Conservation (phyloP, 2,113 vertebrate species). For the Neopipo cinnamomea region DNA sequence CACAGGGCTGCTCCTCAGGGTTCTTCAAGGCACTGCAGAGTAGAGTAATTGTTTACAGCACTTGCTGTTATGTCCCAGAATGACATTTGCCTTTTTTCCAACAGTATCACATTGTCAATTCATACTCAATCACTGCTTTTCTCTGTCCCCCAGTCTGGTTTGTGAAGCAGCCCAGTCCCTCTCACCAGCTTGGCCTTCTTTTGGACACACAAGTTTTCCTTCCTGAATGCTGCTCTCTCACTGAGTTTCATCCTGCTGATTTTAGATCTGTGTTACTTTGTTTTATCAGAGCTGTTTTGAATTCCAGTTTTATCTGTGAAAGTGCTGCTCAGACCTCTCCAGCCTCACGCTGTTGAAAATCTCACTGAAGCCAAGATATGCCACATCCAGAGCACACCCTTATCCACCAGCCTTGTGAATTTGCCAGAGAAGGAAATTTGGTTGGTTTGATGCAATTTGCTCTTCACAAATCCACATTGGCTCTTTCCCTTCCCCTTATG, state of each 20-base stretch:
- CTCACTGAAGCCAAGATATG: not conserved
- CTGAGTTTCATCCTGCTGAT: not conserved
- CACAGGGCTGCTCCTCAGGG: not conserved
- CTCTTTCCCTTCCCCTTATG: not conserved
- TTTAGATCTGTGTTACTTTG: not conserved
- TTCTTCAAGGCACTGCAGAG: not conserved
- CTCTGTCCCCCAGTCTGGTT: not conserved
- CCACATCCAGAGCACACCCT: not conserved
- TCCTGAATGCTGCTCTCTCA: not conserved
- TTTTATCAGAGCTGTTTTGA: not conserved
- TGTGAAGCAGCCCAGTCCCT: not conserved
- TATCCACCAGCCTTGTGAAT: not conserved
- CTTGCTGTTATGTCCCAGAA: constrained; percentile 18
- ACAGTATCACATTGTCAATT: constrained; percentile 40
- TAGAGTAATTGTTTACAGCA: not conserved
- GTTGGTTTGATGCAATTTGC: not conserved
- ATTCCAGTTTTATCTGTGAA: not conserved
- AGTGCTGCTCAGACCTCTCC: not conserved
- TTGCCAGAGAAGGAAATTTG: not conserved
- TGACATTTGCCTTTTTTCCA: constrained; percentile 48
- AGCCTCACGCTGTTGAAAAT: not conserved
- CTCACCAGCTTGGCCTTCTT: not conserved
- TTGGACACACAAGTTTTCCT: not conserved
- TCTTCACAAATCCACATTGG: not conserved
- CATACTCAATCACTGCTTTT: fast-evolving